A percentile compares a stretch with the other conserved stretches of the same genome.
Conservation (phyloP, 2,888 invertebrate species). For the Octonoba sinensis region DNA sequence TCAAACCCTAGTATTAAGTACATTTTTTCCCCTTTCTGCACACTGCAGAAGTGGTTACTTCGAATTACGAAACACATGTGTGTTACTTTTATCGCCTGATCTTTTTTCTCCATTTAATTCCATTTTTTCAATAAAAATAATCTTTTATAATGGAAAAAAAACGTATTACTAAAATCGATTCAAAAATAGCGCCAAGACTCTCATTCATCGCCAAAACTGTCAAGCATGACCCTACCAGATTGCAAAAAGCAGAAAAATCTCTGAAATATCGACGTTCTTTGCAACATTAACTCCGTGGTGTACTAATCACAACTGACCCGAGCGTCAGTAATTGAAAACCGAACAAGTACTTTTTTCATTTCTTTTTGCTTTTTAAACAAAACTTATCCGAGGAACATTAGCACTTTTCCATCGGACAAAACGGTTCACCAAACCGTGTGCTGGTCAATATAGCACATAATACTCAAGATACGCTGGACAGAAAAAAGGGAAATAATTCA, state of each 20-base stretch:
- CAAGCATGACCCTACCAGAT: not conserved
- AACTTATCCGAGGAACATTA: conserved; percentile 28
- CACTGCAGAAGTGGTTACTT: too few species aligned
- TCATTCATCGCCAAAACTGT: conserved; percentile 19
- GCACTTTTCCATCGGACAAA: conserved; percentile 27
- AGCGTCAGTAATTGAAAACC: conserved; percentile 53
- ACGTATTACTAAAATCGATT: too few species aligned
- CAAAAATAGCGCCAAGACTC: not conserved
- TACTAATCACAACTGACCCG: conserved; percentile 55
- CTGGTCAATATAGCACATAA: conserved; percentile 61
- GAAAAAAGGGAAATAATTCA: conserved; percentile 22
- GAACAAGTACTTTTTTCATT: conserved; percentile 30
- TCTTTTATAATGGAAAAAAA: too few species aligned
- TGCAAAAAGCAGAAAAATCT: conserved; percentile 28
- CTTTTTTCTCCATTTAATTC: too few species aligned
- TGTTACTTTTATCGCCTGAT: too few species aligned
- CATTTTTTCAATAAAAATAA: too few species aligned
- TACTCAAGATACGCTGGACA: conserved; percentile 35
- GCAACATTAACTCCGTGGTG: conserved; percentile 59
- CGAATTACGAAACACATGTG: too few species aligned
- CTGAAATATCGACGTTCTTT: conserved; percentile 57
- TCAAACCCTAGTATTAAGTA: too few species aligned
- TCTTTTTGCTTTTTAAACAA: conserved; percentile 1
- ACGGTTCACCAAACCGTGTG: conserved; percentile 57
- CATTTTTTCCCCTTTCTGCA: too few species aligned